A percentile compares a stretch with the other conserved stretches of the same genome.
phyloP scores from a whole-genome alignment of 2,888 invertebrate genomes.

The Iphiclides podalirius region DNA sequence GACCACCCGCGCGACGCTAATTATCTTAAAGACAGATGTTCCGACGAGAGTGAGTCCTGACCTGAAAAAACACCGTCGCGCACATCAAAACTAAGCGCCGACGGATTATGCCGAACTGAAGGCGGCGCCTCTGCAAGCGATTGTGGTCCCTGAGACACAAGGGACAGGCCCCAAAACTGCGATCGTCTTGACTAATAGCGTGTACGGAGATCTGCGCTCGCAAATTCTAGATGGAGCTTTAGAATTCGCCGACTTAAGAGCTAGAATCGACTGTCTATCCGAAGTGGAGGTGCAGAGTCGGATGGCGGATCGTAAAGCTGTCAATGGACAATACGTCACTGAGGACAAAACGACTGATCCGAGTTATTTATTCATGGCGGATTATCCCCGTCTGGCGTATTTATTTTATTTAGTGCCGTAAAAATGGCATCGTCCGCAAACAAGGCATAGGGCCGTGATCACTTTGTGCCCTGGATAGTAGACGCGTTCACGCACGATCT shows the following conservation, averaged over 20 bases:
- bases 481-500: constrained; percentile 60
- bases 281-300: constrained; percentile 28
- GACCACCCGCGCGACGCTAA: constrained; percentile 65
- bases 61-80: constrained; percentile 59
- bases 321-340: constrained; percentile 70
- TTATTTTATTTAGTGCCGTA: constrained; percentile 53
- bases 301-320: constrained; percentile 42
- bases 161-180: constrained; percentile 18
- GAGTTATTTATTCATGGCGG: constrained; percentile 75
- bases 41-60: constrained; percentile 57
- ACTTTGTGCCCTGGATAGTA: constrained; percentile 56
- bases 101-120: constrained; percentile 56
- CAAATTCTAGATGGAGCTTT: background rate
- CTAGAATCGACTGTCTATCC: background rate
- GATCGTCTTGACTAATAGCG: background rate
- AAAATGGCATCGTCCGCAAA: constrained; percentile 61
- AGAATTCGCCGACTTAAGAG: background rate
- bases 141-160: constrained; percentile 11
- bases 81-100: constrained; percentile 76
- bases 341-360: constrained; percentile 65
- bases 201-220: background rate
- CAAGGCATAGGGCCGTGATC: constrained; percentile 51
- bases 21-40: constrained; percentile 70
- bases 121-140: constrained; percentile 17
- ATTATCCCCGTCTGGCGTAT: constrained; percentile 61